These are phyloP conservation scores for Gymnothorax javanicus DNA, from an alignment of 2,797 vertebrate species.

Conservation along the genomic window DNA sequence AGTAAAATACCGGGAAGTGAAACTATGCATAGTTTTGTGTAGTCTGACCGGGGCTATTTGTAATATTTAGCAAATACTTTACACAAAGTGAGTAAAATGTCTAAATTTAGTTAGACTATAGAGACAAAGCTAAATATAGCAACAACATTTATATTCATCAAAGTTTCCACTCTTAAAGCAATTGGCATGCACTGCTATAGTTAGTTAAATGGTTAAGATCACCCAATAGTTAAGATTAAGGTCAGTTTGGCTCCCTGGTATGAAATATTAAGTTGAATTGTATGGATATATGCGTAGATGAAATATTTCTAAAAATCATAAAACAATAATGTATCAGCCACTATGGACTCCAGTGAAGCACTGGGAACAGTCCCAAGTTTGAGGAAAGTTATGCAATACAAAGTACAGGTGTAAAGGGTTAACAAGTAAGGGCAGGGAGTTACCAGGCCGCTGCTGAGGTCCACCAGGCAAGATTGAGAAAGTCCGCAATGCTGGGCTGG, in stretches of 20 bases:
- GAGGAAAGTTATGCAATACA: neutral
- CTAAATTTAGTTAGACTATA: neutral
- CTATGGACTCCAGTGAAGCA: neutral
- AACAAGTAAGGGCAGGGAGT: constrained; percentile 53
- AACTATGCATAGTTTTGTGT: too few relatives aligned
- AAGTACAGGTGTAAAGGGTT: neutral
- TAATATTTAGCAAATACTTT: neutral
- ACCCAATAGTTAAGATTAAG: neutral
- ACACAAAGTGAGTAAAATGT: neutral
- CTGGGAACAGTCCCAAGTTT: neutral
- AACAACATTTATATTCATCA: neutral
- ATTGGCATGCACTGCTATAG: neutral
- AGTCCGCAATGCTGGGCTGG: constrained; percentile 91
- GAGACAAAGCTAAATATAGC: neutral
- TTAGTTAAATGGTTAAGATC: neutral
- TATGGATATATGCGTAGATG: neutral
- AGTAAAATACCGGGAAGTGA: too few relatives aligned
- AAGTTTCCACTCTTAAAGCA: neutral
- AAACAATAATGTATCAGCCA: neutral
- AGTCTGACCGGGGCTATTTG: too few relatives aligned
- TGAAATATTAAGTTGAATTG: neutral
- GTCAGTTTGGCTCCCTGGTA: neutral
- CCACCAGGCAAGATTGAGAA: constrained; percentile 95
- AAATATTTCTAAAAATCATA: neutral
- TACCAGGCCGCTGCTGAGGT: constrained; percentile 93